Evolutionary conservation across 2,113 vertebrate genomes (phyloP), one percentile per base, ranked within the genome.

Genomic region (Regulus satrapa): DNA sequence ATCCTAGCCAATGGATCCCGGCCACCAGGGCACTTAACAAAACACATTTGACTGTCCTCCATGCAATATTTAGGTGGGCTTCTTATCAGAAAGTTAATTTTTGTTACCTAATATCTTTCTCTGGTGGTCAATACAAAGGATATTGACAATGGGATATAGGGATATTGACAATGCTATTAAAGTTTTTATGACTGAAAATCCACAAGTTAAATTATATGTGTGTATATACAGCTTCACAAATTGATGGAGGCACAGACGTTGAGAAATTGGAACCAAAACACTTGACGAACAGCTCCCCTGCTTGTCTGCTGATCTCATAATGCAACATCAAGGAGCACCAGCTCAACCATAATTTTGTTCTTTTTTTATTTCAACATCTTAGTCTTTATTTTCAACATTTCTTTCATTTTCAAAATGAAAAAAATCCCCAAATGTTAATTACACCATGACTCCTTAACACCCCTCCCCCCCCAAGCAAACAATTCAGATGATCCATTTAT

Each of bases 11-110:
- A 96, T 94, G 94, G 94, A 96, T 93, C 68, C 59, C 51, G 45
- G 93, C 95, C 94, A 97, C 78, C 31, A 48, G 2, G 90, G 87
- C 93, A 96, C 92, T 96, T 95, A 94, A 89, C 68, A 78, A 87
- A 91, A 94, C 92, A 82, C 62, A 83, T 83, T 1, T 77, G 40
- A 88, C 36, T 88, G 88, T 69, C 28, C 23, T 90, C 51, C 81
- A 69, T 94, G 55, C 59, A 96, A 84, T 90, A 96, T 88, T 96
- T 77, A 93, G 67, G 67, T 63, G 59, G 55, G 31, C n/a, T 95
- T 69, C 43, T 52, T 73, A 88, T 36, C 0, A 0, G 67, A 92
- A 93, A 26, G 63, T 54, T 89, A 52, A 48, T 51, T 89, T 81
- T 83, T 95, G 29, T 81, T 94, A 56, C 45, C 31, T n/a, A 51